These are phyloP conservation scores for Edolisoma coerulescens DNA, from an alignment of 2,113 vertebrate genomes.

Conservation along the genomic window DNA sequence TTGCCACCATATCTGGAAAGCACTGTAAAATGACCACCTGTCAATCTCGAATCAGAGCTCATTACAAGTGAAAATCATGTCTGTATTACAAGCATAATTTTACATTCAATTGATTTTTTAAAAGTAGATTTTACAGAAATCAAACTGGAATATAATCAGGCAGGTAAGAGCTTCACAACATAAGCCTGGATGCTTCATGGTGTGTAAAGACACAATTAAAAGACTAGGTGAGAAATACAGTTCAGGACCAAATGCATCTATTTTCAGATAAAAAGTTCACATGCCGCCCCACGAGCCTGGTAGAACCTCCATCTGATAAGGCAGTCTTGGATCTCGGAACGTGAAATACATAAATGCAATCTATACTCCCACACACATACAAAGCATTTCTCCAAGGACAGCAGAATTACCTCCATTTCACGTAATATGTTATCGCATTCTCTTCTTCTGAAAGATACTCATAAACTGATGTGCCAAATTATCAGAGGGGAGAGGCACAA, in stretches of 20 bases:
- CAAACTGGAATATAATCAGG: background rate
- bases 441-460: background rate
- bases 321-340: background rate
- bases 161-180: background rate
- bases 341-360: background rate
- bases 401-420: background rate
- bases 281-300: background rate
- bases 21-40: slow-evolving; percentile 16
- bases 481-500: background rate
- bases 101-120: slow-evolving; percentile 36
- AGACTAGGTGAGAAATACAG: background rate
- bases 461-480: background rate
- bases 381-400: background rate
- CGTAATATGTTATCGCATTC: background rate
- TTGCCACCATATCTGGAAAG: slow-evolving; percentile 16
- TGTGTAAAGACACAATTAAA: slow-evolving; percentile 38
- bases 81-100: slow-evolving; percentile 37
- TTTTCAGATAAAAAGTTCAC: slow-evolving; percentile 15
- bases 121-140: slow-evolving; percentile 28
- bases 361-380: background rate
- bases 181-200: slow-evolving; percentile 13
- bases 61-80: slow-evolving; percentile 3
- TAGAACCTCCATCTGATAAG: background rate
- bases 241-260: background rate
- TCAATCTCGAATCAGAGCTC: slow-evolving; percentile 34